Conservation (phyloP, 2,113 vertebrate species). For the Boleophthalmus pectinirostris region DNA sequence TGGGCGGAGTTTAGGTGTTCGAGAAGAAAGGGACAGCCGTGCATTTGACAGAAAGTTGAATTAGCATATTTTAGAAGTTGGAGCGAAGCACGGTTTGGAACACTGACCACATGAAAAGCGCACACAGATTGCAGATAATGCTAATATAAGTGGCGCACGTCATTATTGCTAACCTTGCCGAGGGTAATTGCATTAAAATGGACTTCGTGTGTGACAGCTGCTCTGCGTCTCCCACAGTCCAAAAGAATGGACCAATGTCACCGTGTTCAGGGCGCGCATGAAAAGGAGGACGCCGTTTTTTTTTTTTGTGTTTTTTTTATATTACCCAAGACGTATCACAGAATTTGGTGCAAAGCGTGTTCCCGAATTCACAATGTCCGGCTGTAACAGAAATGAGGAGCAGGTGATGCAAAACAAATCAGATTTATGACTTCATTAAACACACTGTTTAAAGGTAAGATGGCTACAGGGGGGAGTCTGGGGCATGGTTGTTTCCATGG, state of each 20-base stretch:
- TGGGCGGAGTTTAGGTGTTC: too few species aligned
- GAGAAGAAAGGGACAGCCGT: too few species aligned
- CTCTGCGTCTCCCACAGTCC: constrained; percentile 18
- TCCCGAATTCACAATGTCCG: not conserved
- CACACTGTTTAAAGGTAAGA: too few species aligned
- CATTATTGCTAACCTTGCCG: constrained; percentile 46
- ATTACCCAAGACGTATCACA: not conserved
- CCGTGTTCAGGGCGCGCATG: not conserved
- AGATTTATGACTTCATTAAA: too few species aligned
- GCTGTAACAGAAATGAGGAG: not conserved
- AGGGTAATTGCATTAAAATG: constrained; percentile 42
- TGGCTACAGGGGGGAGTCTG: too few species aligned
- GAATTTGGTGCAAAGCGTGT: not conserved
- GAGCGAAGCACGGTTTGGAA: not conserved
- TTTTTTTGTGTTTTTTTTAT: not conserved
- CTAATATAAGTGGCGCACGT: constrained; percentile 35
- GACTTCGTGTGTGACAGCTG: constrained; percentile 13
- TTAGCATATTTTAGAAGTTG: constrained; percentile 18
- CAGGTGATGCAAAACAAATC: not conserved
- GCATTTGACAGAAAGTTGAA: too few species aligned
- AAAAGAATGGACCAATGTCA: constrained; percentile 7
- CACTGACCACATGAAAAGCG: constrained; percentile 19
- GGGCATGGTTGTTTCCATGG: too few species aligned
- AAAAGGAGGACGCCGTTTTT: not conserved
- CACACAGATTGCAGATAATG: constrained; percentile 32